phyloP scores from a whole-genome alignment of 92 coral and sea anemone species.

The Palythoa caribaeorum region DNA sequence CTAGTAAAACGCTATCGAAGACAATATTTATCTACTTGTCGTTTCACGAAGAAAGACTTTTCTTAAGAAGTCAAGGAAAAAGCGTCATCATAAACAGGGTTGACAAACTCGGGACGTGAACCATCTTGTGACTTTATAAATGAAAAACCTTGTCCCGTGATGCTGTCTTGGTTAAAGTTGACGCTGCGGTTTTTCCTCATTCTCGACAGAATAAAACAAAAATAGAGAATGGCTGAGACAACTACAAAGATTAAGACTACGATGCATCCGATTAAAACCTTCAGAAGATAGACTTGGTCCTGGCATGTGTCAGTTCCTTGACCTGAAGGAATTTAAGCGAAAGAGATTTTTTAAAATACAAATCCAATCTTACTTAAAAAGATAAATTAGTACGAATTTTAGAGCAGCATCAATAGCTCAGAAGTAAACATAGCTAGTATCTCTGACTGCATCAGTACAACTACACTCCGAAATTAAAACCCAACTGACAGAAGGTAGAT shows the following conservation, averaged over 20 bases:
- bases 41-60: neutral
- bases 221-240: neutral
- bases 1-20: neutral
- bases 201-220: constrained; percentile 20
- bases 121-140: neutral
- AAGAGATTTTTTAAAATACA: neutral
- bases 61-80: neutral
- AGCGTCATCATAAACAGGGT: constrained; percentile 26
- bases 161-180: neutral
- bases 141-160: constrained; percentile 3
- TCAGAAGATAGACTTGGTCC: constrained; percentile 23
- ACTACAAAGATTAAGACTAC: constrained; percentile 1
- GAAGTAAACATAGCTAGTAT: too few relatives aligned
- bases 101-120: constrained; percentile 23
- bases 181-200: constrained; percentile 13
- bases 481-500: too few relatives aligned
- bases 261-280: constrained; percentile 17
- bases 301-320: constrained; percentile 14
- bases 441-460: too few relatives aligned
- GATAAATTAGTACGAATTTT: too few relatives aligned
- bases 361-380: too few relatives aligned
- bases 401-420: too few relatives aligned
- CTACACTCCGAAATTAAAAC: too few relatives aligned
- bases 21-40: neutral
- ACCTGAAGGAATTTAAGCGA: neutral